These are phyloP conservation scores for Gila orcuttii DNA, from an alignment of 2,113 vertebrate genomes.

Conservation along the genomic window DNA sequence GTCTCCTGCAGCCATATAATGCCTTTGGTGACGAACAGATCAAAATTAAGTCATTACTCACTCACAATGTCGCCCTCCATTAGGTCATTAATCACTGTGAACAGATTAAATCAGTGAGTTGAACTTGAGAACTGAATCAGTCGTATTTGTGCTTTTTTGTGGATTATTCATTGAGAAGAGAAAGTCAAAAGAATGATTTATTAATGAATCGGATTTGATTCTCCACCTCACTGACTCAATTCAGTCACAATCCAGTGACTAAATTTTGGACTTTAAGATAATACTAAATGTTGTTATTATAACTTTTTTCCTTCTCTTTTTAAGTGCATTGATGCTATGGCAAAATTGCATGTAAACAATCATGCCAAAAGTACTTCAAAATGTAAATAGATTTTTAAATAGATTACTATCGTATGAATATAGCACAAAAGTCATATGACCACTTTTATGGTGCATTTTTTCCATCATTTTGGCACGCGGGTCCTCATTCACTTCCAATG, in stretches of 20 bases:
- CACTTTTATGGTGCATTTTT: not conserved
- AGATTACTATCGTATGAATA: not conserved
- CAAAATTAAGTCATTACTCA: not conserved
- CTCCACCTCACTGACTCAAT: not conserved
- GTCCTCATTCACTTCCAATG: not conserved
- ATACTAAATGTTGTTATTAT: too few species aligned
- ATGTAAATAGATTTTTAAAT: not conserved
- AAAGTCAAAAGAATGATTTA: not conserved
- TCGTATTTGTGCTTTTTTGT: not conserved
- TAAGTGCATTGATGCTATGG: too few species aligned
- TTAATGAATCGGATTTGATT: not conserved
- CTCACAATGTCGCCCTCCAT: not conserved
- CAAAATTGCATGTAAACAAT: too few species aligned
- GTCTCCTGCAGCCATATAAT: not conserved
- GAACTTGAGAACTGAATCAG: not conserved
- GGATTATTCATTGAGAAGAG: not conserved
- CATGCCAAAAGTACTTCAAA: too few species aligned
- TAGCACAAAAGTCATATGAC: not conserved
- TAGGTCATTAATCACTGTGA: not conserved
- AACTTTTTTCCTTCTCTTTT: too few species aligned
- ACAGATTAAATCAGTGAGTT: not conserved
- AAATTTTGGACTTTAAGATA: not conserved
- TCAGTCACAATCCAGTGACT: not conserved
- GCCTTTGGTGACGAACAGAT: not conserved
- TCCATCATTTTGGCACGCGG: not conserved